Evolutionary conservation across 1,140 invertebrate species (phyloP).

Genomic region (Orius insidiosus): DNA sequence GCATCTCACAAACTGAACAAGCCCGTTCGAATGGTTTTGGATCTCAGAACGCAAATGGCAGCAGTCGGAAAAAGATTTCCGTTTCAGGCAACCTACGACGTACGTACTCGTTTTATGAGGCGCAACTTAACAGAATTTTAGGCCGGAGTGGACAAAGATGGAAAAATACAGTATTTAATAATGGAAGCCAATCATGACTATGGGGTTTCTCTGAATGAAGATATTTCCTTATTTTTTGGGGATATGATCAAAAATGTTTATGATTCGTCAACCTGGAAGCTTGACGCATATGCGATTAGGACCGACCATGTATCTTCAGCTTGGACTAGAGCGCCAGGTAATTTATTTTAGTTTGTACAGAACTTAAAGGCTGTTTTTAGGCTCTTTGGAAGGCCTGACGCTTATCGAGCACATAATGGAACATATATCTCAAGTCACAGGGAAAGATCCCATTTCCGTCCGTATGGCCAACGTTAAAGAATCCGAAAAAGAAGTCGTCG

Average conservation of each 20-base stretch:
- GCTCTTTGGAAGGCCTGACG: constrained; percentile 40
- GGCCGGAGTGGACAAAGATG: constrained; percentile 42
- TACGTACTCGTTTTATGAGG: constrained; percentile 20
- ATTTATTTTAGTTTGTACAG: neutral
- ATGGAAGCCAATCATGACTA: constrained; percentile 41
- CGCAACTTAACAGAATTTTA: constrained; percentile 15
- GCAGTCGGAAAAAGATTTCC: constrained; percentile 41
- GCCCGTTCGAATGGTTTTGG: constrained; percentile 42
- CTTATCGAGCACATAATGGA: constrained; percentile 66
- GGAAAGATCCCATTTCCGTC: constrained; percentile 48
- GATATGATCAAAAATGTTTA: constrained; percentile 27
- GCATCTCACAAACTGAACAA: constrained; percentile 38
- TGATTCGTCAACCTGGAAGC: constrained; percentile 32
- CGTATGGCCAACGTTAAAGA: constrained; percentile 38
- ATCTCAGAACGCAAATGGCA: constrained; percentile 45
- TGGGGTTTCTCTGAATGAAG: constrained; percentile 41
- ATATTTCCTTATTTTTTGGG: constrained; percentile 18
- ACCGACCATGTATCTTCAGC: constrained; percentile 45
- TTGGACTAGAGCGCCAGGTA: constrained; percentile 41
- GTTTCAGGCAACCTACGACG: constrained; percentile 41
- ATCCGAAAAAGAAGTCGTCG: neutral
- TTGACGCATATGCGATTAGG: constrained; percentile 31
- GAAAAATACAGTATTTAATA: constrained; percentile 47
- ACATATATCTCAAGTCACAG: constrained; percentile 45
- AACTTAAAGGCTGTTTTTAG: constrained; percentile 25